Evolutionary conservation across 2,888 invertebrate genomes (phyloP).

Genomic region (Acleris cristana): DNA sequence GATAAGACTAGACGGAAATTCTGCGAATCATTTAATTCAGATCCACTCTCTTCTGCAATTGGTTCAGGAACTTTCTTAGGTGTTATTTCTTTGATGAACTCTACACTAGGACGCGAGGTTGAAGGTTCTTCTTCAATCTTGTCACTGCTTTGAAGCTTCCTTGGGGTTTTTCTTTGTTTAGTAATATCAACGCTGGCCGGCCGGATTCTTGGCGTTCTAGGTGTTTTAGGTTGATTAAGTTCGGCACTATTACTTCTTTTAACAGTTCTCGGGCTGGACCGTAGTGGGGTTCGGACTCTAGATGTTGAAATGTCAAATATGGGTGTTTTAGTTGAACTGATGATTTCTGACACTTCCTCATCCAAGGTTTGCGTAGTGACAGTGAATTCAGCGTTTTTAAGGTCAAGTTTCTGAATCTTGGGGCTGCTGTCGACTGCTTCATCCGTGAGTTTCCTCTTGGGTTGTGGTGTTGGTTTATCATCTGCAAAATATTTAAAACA

Average conservation of each 20-base stretch:
- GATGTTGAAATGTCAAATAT: slow-evolving; percentile 61
- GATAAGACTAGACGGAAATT: slow-evolving; percentile 69
- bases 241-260: slow-evolving; percentile 75
- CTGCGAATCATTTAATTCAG: slow-evolving; percentile 73
- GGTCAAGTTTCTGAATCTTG: slow-evolving; percentile 69
- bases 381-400: slow-evolving; percentile 52
- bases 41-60: slow-evolving; percentile 59
- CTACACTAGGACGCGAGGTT: slow-evolving; percentile 58
- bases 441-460: slow-evolving; percentile 70
- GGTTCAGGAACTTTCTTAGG: slow-evolving; percentile 57
- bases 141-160: slow-evolving; percentile 49
- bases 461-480: slow-evolving; percentile 47
- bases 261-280: slow-evolving; percentile 66
- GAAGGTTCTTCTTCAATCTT: slow-evolving; percentile 43
- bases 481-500: slow-evolving; percentile 48
- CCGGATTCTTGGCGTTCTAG: slow-evolving; percentile 67
- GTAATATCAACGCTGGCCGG: slow-evolving; percentile 71
- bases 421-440: slow-evolving; percentile 55
- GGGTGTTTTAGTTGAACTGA: slow-evolving; percentile 53
- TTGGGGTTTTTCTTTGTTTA: slow-evolving; percentile 58
- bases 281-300: slow-evolving; percentile 60
- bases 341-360: slow-evolving; percentile 70
- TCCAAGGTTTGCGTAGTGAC: slow-evolving; percentile 65
- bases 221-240: slow-evolving; percentile 60
- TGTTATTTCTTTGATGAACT: slow-evolving; percentile 61